phyloP scores from a whole-genome alignment of 2,888 invertebrate species.

The Apoda limacodes region DNA sequence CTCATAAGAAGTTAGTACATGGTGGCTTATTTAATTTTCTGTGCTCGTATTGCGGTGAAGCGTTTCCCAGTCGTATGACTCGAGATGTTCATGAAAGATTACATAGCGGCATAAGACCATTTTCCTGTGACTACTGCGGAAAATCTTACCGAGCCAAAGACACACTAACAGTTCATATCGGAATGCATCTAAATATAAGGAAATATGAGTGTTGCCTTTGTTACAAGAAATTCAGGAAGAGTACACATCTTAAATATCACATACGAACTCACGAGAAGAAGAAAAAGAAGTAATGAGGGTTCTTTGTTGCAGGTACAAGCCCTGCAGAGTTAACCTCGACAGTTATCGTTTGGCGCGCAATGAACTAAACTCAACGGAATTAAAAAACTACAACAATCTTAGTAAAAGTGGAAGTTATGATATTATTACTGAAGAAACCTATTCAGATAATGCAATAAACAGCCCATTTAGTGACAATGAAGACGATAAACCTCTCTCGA shows the following conservation, averaged over 20 bases:
- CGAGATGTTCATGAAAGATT: conserved; percentile 48
- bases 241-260: conserved; percentile 47
- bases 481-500: conserved; percentile 39
- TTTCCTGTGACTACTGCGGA: conserved; percentile 48
- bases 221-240: conserved; percentile 40
- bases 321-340: conserved; percentile 17
- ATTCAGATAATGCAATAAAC: conserved; percentile 1
- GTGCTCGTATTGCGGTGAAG: conserved; percentile 57
- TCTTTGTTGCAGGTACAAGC: conserved; percentile 50
- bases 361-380: background rate
- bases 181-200: conserved; percentile 38
- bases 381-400: background rate
- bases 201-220: conserved; percentile 41
- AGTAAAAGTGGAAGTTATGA: too few relatives aligned
- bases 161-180: conserved; percentile 37
- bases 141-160: conserved; percentile 39
- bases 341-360: conserved; percentile 1
- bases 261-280: conserved; percentile 35
- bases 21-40: conserved; percentile 44
- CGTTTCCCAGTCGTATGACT: conserved; percentile 48
- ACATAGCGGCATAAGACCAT: conserved; percentile 59
- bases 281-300: conserved; percentile 28
- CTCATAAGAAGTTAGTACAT: conserved; percentile 51
- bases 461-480: conserved; percentile 7
- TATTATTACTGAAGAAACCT: too few relatives aligned